Evolutionary conservation across 1,140 invertebrate genomes (phyloP), one percentile per base, ranked within the genome.

Genomic region (Rhynchophorus ferrugineus): DNA sequence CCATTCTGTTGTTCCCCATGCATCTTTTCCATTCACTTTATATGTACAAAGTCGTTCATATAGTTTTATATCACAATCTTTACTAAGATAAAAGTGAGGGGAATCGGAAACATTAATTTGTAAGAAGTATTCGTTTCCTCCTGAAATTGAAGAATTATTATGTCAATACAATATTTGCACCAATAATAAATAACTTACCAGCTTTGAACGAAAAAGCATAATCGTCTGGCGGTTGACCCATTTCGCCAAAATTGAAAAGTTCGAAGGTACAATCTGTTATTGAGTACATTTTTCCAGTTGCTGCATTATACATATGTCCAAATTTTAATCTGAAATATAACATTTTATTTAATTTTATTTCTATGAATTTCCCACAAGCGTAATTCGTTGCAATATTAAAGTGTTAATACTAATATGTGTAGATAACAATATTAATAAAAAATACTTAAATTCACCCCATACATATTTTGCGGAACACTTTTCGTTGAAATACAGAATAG

Each of bases 1-100:
- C 77, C 81, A 85, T 67, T 85, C 83, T 2, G 78, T 77, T 50
- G 79, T 76, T 13, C 82, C 83, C 71, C 78, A 78, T 0, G 82
- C 83, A 57, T 74, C 73, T 0, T 80, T 58, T 0, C 79, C 81
- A 69, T 85, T 81, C 0, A 87, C 71, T 52, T 73, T 70, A 53
- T 78, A 79, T 7, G 64, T 69, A 49, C 73, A 78, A 61, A 81
- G 73, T 48, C 79, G 65, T 61, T 86, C 83, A 53, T 80, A 75
- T 37, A 85, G 71, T 57, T 79, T 76, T 2, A 78, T 74, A 61
- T 84, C 81, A 68, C 79, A 76, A 13, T 81, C 75, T 63, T 79
- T 76, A 3, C 83, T 82, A 53, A 85, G 80, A 61, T 77, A 83
- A 60, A 85, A 81, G 44, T 72, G 66, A 1, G 78, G 72, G 42